A percentile compares a stretch with the other conserved stretches of the same genome.
Evolutionary conservation across 2,797 vertebrate species (phyloP).

Genomic region (Artibeus jamaicensis): DNA sequence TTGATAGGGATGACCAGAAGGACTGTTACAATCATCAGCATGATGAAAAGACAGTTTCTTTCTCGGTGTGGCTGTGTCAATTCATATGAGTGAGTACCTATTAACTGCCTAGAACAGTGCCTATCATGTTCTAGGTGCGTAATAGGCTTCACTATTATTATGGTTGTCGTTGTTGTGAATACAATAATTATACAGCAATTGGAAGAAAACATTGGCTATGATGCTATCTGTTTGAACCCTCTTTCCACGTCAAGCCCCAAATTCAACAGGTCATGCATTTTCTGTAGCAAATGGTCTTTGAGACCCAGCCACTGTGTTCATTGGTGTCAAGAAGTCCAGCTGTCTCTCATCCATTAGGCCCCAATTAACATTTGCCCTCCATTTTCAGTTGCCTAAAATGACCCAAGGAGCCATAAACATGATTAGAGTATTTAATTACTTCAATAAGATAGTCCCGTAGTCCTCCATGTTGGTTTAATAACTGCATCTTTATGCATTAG

Average conservation of each 20-base stretch:
- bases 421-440: constrained; percentile 49
- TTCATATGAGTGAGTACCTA: neutral
- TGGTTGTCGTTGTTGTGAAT: neutral
- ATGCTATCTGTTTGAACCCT: neutral
- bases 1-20: neutral
- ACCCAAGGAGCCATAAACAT: constrained; percentile 24
- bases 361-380: neutral
- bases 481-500: neutral
- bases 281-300: neutral
- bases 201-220: neutral
- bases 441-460: neutral
- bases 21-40: neutral
- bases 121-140: rapidly evolving
- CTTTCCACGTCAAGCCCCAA: neutral
- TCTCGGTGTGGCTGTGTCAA: neutral
- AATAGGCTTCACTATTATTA: neutral
- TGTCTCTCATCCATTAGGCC: neutral
- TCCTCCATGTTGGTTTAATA: constrained; percentile 46
- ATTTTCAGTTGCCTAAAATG: constrained; percentile 10
- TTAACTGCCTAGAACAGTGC: neutral
- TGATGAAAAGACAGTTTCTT: neutral
- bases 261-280: neutral
- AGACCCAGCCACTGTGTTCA: neutral
- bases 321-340: neutral
- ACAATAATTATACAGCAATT: neutral